phyloP scores from a whole-genome alignment of 1,140 invertebrate species.

The Zaprionus ornatus region DNA sequence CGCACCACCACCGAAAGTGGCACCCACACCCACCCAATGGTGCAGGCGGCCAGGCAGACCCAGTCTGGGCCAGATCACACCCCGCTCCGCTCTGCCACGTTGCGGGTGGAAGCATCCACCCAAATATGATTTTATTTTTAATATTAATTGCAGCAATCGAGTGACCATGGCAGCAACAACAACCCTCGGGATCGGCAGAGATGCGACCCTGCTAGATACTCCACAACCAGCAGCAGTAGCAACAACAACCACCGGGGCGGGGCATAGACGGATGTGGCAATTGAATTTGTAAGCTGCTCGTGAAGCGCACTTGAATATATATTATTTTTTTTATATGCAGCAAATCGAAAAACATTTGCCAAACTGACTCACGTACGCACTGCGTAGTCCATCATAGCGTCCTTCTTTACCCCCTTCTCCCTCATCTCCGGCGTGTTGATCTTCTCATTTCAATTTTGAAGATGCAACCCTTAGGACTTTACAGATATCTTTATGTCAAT shows the following conservation, averaged over 20 bases:
- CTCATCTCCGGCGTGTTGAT: not conserved
- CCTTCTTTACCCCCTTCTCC: not conserved
- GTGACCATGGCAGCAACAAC: conserved; percentile 73
- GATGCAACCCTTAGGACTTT: not conserved
- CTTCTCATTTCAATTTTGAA: not conserved
- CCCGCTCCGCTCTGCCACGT: conserved; percentile 9
- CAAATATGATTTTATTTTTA: conserved; percentile 73
- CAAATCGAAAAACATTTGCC: not conserved
- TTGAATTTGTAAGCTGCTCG: conserved; percentile 62
- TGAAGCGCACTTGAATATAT: conserved; percentile 5
- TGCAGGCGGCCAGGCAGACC: conserved; percentile 1
- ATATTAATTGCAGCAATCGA: conserved; percentile 81
- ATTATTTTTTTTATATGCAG: not conserved
- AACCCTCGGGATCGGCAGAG: conserved; percentile 53
- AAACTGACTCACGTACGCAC: not conserved
- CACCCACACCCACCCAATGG: conserved; percentile 24
- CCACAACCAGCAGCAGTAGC: conserved; percentile 13
- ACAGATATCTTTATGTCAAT: not conserved
- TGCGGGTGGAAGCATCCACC: conserved; percentile 41
- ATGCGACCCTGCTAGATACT: conserved; percentile 14
- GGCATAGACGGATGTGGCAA: conserved; percentile 65
- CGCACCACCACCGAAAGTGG: conserved; percentile 39
- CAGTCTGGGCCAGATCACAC: conserved; percentile 29
- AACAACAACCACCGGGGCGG: conserved; percentile 8
- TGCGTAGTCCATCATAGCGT: not conserved